A percentile compares a stretch with the other conserved stretches of the same genome.
phyloP scores from a whole-genome alignment of 2,113 vertebrate genomes.

The Pomatostomus ruficeps region DNA sequence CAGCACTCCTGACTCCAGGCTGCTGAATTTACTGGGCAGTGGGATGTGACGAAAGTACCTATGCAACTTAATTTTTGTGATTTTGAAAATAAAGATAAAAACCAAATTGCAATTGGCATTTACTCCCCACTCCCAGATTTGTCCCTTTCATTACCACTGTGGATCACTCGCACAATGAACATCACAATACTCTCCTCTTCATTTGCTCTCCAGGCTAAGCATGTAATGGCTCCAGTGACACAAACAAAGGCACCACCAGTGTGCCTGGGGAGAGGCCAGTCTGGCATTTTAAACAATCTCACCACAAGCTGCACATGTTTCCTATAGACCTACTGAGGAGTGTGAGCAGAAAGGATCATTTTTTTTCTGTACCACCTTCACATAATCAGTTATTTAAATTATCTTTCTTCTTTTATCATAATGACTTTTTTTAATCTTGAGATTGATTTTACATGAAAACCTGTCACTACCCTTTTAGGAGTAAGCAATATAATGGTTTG shows the following conservation, averaged over 20 bases:
- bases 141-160: background rate
- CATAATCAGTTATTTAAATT: background rate
- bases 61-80: background rate
- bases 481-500: constrained; percentile 15
- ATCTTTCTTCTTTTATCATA: background rate
- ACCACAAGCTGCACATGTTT: background rate
- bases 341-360: background rate
- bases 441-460: constrained; percentile 41
- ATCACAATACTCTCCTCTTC: background rate
- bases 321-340: background rate
- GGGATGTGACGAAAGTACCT: accelerated
- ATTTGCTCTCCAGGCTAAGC: background rate
- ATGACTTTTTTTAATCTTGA: constrained; percentile 19
- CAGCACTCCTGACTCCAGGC: background rate
- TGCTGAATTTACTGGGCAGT: background rate
- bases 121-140: background rate
- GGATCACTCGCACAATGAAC: background rate
- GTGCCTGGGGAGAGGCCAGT: background rate
- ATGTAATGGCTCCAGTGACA: background rate
- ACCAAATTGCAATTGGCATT: background rate
- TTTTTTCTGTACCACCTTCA: background rate
- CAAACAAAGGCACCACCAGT: background rate
- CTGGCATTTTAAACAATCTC: background rate
- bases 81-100: background rate
- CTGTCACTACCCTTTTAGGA: background rate